A percentile compares a stretch with the other conserved stretches of the same genome.
phyloP scores from a whole-genome alignment of 2,888 invertebrate genomes.

The Mesorhabditis belari region DNA sequence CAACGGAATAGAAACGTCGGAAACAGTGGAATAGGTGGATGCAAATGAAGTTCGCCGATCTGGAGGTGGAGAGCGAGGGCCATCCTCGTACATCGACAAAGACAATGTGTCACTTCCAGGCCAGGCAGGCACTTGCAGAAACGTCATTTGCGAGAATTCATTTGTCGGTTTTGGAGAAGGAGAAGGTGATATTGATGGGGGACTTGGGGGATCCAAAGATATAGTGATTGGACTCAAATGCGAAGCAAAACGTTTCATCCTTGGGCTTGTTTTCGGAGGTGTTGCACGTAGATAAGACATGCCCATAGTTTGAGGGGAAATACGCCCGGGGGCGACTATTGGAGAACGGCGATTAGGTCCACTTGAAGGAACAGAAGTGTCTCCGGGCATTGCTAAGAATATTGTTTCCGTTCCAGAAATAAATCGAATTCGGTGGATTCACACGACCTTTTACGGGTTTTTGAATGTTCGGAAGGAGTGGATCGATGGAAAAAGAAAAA shows the following conservation, averaged over 20 bases:
- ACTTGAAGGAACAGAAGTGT: no score
- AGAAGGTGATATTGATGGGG: conserved; percentile 22
- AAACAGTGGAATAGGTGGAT: conserved; percentile 39
- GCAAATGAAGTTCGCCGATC: conserved; percentile 38
- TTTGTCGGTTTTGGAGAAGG: conserved; percentile 5
- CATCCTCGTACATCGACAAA: conserved; percentile 3
- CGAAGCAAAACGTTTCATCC: conserved; percentile 41
- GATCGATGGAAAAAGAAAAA: no score
- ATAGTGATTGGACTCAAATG: conserved; percentile 43
- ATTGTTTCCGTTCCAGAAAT: no score
- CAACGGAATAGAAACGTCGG: conserved; percentile 37
- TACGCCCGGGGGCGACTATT: no score
- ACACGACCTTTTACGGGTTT: no score
- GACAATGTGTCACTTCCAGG: neutral
- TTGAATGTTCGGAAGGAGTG: no score
- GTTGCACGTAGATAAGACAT: neutral
- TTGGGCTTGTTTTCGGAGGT: conserved; percentile 10
- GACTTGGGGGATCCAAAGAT: conserved; percentile 43
- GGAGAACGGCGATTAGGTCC: neutral
- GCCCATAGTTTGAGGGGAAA: neutral
- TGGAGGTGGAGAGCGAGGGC: conserved; percentile 36
- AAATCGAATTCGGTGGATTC: no score
- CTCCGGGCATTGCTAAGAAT: no score
- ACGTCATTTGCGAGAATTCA: conserved; percentile 14
- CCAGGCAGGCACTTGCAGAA: conserved; percentile 12